phyloP scores from a whole-genome alignment of 2,888 invertebrate species.

The Dynastes hyllus region DNA sequence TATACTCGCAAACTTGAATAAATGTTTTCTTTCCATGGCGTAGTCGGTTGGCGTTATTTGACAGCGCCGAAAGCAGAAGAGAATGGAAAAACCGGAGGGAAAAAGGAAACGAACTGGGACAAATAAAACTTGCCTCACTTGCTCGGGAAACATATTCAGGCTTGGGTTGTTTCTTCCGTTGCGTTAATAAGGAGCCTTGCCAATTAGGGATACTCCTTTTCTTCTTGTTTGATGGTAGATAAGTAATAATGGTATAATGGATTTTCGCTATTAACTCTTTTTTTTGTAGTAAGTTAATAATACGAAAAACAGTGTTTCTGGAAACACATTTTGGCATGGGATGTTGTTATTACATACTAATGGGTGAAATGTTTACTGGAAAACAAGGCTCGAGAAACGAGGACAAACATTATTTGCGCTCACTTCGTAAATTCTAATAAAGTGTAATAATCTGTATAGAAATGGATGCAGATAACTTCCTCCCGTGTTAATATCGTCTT shows the following conservation, averaged over 20 bases:
- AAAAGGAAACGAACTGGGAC: slow-evolving; percentile 21
- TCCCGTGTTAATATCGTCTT: too few species aligned
- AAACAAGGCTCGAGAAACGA: too few species aligned
- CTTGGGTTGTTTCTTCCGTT: slow-evolving; percentile 25
- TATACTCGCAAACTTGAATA: slow-evolving; percentile 47
- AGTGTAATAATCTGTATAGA: not conserved
- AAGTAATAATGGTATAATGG: slow-evolving; percentile 5
- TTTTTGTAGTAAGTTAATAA: not conserved
- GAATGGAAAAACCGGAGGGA: not conserved
- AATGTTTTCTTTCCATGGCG: slow-evolving; percentile 42
- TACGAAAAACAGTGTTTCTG: not conserved
- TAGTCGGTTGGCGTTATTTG: not conserved
- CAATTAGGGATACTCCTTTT: slow-evolving; percentile 37
- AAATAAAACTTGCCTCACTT: slow-evolving; percentile 39
- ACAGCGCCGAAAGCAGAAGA: not conserved
- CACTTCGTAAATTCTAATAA: not conserved
- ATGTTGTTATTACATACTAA: not conserved
- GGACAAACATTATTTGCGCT: too few species aligned
- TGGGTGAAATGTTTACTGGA: too few species aligned
- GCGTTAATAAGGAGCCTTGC: slow-evolving; percentile 8
- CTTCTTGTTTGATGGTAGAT: slow-evolving; percentile 14
- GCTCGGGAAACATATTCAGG: slow-evolving; percentile 35
- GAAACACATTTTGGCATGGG: not conserved
- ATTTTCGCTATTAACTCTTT: not conserved
- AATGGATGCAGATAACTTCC: not conserved